Evolutionary conservation across 37 sponge, comb jelly and placozoan genomes (phyloP).

Genomic region (Aphrocallistes beatrix): DNA sequence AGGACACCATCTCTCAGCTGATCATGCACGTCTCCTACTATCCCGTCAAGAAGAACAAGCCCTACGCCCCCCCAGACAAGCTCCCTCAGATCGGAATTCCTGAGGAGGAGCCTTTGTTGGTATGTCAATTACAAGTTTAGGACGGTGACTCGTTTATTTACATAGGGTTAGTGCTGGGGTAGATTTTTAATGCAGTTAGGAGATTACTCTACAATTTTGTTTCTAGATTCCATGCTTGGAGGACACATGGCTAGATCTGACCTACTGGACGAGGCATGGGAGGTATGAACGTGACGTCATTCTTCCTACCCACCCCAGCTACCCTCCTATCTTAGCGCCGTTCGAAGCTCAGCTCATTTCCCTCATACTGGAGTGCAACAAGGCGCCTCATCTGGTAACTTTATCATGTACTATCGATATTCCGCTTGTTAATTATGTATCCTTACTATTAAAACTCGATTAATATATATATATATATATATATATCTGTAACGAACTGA

Average conservation of each 20-base stretch:
- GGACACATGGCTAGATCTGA: not conserved
- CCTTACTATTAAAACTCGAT: too few relatives aligned
- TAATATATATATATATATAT: too few relatives aligned
- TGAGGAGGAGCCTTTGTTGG: slow-evolving; percentile 1
- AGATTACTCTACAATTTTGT: not conserved
- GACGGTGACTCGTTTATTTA: not conserved
- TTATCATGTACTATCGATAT: too few relatives aligned
- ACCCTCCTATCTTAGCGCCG: not conserved
- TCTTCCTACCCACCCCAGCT: not conserved
- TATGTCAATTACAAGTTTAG: not conserved
- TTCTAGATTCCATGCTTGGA: not conserved
- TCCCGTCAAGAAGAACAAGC: not conserved
- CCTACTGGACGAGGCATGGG: not conserved
- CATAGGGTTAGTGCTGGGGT: not conserved
- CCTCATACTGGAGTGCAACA: slow-evolving; percentile 6
- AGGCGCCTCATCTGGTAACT: slow-evolving; percentile 3
- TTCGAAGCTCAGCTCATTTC: not conserved
- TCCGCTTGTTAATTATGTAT: too few relatives aligned
- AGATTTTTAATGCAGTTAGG: not conserved
- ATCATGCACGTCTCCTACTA: not conserved
- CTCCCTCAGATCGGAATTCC: not conserved
- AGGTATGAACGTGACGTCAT: not conserved
- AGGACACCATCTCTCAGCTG: not conserved
- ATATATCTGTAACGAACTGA: too few relatives aligned
- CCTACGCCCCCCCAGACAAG: not conserved